Base-by-base conservation (phyloP, 2,113 vertebrate genomes). In the Otolemur garnettii region DNA sequence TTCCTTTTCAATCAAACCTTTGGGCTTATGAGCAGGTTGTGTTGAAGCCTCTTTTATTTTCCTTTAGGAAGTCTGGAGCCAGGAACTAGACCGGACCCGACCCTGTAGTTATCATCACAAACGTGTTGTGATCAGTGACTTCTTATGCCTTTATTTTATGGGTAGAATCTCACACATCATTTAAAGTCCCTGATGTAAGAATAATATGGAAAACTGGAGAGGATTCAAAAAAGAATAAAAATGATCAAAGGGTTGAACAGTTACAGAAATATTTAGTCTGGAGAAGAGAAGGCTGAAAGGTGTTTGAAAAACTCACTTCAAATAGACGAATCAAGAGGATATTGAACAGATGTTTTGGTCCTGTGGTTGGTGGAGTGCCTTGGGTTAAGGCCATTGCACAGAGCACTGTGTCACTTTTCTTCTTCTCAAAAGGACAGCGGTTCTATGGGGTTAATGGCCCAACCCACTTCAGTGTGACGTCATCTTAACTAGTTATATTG, bases 261-360 rank as follows among this genome's bases (percentile, higher is more conserved):
- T 66, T 90, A 89, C 26, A 94, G 95, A 92, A 90, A 95, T 93
- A 84, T 83, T 96, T 95, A 90, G 77, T 92, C 60, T 95, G 88
- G 66, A 80, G 90, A 92, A 30, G 4, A 95, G 64, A 79, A 64
- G 66, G 42, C 53, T 82, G 79, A 78, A 91, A 82, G 26, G 38
- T 82, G 15, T 96, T 87, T 35, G 33, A 55, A 88, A 95, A 84
- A 72, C 22, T 93, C 26, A 91, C 55, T 68, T 92, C 59, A 68
- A 81, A 62, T 57, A 71, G 35, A 83, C 13, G 28, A 53, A 4
- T 33, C n/a, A 15, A 79, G 45, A 79, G 42, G 64, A 38, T 68
- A 57, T 0, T 53, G 53, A 87, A 30, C 30, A 69, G 55, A 91
- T 21, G 4, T n/a, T 35, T 30, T 66, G 59, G 50, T 55, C 15